Evolutionary conservation across 2,797 vertebrate species (phyloP).

Genomic region (Argentina silus): DNA sequence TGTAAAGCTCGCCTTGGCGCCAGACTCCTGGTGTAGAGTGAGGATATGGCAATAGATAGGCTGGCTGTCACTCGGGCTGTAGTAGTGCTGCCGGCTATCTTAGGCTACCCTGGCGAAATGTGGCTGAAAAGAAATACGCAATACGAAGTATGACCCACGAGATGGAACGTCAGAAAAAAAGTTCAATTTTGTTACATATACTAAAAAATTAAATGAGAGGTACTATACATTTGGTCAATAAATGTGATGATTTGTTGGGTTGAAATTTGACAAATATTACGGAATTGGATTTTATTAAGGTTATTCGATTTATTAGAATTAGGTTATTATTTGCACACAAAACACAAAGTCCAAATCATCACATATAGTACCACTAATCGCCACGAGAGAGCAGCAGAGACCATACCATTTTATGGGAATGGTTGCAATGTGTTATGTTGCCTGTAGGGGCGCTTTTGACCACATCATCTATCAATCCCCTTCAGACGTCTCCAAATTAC

Average conservation of each 20-base stretch:
- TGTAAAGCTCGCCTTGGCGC: conserved; percentile 52
- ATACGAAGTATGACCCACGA: neutral
- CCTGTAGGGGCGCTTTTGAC: neutral
- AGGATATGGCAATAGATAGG: conserved; percentile 16
- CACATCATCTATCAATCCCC: no score
- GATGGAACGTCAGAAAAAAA: neutral
- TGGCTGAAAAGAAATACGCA: neutral
- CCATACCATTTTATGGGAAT: conserved; percentile 20
- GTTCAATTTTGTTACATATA: no score
- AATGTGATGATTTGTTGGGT: no score
- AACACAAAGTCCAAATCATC: neutral
- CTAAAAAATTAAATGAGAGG: no score
- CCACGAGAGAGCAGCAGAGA: conserved; percentile 67
- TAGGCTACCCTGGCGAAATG: conserved; percentile 18
- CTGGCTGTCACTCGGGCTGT: conserved; percentile 20
- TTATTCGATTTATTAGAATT: neutral
- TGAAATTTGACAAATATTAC: no score
- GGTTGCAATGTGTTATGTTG: neutral
- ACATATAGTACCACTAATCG: neutral
- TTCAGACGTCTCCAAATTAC: neutral
- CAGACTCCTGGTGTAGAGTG: conserved; percentile 42
- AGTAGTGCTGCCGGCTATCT: conserved; percentile 25
- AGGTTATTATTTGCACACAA: neutral
- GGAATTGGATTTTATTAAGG: neutral
- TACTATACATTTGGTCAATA: no score